Evolutionary conservation across 2,113 vertebrate genomes (phyloP).

Genomic region (Actenoides hombroni): DNA sequence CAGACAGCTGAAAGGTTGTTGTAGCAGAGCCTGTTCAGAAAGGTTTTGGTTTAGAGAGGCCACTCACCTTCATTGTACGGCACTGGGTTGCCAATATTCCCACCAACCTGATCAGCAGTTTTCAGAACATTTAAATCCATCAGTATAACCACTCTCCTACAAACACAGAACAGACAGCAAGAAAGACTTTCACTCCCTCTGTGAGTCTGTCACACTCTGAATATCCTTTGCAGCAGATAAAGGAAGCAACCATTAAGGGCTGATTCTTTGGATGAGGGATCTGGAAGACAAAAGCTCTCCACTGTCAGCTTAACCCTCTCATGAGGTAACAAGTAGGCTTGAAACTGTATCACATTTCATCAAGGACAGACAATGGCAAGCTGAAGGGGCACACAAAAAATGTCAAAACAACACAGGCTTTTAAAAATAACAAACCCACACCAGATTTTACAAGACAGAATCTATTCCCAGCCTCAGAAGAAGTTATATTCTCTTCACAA

Average conservation of each 20-base stretch:
- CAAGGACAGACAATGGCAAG: background rate
- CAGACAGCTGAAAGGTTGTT: background rate
- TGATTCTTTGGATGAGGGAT: background rate
- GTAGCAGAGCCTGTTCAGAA: background rate
- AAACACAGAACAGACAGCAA: constrained; percentile 27
- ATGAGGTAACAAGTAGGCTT: background rate
- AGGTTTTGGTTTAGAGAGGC: background rate
- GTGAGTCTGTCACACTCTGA: background rate
- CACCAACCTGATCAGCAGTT: constrained; percentile 77
- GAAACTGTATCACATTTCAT: background rate
- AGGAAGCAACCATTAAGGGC: background rate
- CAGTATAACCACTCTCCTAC: constrained; percentile 90
- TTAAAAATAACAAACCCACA: background rate
- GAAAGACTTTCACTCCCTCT: background rate
- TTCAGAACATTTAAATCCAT: constrained; percentile 89
- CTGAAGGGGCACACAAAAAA: background rate
- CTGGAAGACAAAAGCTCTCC: background rate
- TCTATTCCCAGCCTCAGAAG: background rate
- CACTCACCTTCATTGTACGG: constrained; percentile 87
- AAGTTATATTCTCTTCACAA: background rate
- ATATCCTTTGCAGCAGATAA: background rate
- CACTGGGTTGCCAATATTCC: constrained; percentile 88
- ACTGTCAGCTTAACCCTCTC: background rate
- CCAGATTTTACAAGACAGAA: background rate
- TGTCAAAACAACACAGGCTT: background rate